A percentile compares a stretch with the other conserved stretches of the same genome.
Conservation (phyloP, 2,113 vertebrate species). For the Gallinago undulata region DNA sequence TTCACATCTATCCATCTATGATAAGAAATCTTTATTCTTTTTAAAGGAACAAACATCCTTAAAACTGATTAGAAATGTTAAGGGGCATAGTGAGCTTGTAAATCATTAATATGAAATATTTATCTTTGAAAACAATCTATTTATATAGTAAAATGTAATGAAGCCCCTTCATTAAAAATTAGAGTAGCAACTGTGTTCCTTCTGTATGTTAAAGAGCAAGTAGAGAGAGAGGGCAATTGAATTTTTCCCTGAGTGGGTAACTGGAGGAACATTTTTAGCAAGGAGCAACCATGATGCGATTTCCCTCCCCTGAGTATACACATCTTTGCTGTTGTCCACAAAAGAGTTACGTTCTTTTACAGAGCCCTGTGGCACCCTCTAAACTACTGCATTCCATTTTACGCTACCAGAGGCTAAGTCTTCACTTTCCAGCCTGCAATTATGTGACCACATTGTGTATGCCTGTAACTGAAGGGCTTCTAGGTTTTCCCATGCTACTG, state of each 20-base stretch:
- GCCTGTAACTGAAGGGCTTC: not conserved
- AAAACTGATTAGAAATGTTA: not conserved
- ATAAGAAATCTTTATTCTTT: not conserved
- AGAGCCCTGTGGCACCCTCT: accelerated
- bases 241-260: not conserved
- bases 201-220: not conserved
- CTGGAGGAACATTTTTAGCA: not conserved
- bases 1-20: not conserved
- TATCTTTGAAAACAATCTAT: not conserved
- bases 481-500: not conserved
- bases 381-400: not conserved
- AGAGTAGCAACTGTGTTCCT: not conserved
- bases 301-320: not conserved
- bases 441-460: not conserved
- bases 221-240: not conserved
- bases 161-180: not conserved
- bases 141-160: not conserved
- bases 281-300: accelerated
- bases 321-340: not conserved
- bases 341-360: not conserved
- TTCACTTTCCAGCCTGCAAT: not conserved
- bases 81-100: not conserved
- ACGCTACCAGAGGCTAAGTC: no score
- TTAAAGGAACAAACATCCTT: not conserved
- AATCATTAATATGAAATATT: not conserved